Base-by-base conservation (phyloP, 2,888 invertebrate genomes). In the Nesidiocoris tenuis region DNA sequence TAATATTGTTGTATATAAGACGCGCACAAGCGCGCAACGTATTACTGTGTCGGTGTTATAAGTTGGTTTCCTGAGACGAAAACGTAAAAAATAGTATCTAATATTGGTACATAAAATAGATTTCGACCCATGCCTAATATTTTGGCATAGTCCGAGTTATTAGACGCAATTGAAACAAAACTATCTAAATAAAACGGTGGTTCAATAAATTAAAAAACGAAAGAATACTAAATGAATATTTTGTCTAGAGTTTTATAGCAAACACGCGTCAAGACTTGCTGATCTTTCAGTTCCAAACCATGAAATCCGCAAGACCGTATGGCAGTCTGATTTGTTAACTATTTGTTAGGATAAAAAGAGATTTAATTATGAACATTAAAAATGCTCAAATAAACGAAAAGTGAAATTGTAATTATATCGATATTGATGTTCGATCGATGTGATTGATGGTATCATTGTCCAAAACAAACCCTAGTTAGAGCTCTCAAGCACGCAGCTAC, bases 241-340 rank as follows among this genome's bases (percentile, higher is more conserved):
- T 75, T 75, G 74, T 75, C 65, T 75, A 75, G 74, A 75, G 23
- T 75, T 75, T 75, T 75, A 75, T 75, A 75, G 74, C 63, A 61
- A 25, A 63, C 61, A 23, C n/a, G 2, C 18, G 24, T 61, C 72
- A 72, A 72, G 72, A 72, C 72, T 72, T 72, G 72, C 61, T 72
- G 25, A 72, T 72, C 72, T 72, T 72, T 72, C 72, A 72, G 72
- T 72, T 72, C 72, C 72, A 39, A 72, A 61, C 72, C 24, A 23
- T 61, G 25, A 72, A 61, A 72, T 72, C 72, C 72, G 63, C 39
- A 39, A 17, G 61, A 72, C 63, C 61, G 19, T n/a, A 72, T 54
- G 72, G 63, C 72, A 61, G 72, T 72, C 61, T 72, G 55, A 66
- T 25, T 72, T 63, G 61, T 61, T 72, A 39, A 61, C 39, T 59